Evolutionary conservation across 1,140 invertebrate genomes (phyloP).

Genomic region (Nomia melanderi): DNA sequence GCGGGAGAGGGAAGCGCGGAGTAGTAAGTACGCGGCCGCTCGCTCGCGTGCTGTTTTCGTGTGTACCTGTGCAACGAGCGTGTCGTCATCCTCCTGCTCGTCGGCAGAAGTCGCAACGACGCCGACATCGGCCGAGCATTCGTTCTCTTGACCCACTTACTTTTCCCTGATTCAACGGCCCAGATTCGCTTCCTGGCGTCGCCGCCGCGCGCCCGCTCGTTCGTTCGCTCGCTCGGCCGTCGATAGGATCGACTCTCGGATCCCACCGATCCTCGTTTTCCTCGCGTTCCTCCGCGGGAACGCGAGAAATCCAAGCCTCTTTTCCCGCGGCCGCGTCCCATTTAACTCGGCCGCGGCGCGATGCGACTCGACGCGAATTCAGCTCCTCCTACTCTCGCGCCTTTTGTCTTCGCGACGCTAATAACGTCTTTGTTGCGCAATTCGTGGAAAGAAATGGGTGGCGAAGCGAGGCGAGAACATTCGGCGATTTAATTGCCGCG

Average conservation of each 20-base stretch:
- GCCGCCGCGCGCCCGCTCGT: too few relatives aligned
- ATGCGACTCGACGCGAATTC: too few relatives aligned
- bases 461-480: too few relatives aligned
- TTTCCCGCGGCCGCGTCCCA: not conserved
- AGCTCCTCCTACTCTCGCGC: not conserved
- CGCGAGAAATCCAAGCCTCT: not conserved
- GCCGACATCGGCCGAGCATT: conserved; percentile 59
- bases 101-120: conserved; percentile 48
- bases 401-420: not conserved
- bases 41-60: not conserved
- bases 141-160: conserved; percentile 76
- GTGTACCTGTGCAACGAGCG: conserved; percentile 20
- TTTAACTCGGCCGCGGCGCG: not conserved
- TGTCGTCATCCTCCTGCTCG: conserved; percentile 26
- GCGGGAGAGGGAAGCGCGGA: conserved; percentile 4
- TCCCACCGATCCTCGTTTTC: conserved; percentile 20
- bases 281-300: not conserved
- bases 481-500: too few relatives aligned
- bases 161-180: conserved; percentile 71
- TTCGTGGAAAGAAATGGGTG: not conserved
- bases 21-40: not conserved
- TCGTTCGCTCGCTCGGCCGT: not conserved
- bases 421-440: not conserved
- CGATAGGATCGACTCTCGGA: conserved; percentile 41
- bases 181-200: conserved; percentile 71